These are phyloP conservation scores for Eilema caniola DNA, from an alignment of 2,888 invertebrate species.

Conservation along the genomic window DNA sequence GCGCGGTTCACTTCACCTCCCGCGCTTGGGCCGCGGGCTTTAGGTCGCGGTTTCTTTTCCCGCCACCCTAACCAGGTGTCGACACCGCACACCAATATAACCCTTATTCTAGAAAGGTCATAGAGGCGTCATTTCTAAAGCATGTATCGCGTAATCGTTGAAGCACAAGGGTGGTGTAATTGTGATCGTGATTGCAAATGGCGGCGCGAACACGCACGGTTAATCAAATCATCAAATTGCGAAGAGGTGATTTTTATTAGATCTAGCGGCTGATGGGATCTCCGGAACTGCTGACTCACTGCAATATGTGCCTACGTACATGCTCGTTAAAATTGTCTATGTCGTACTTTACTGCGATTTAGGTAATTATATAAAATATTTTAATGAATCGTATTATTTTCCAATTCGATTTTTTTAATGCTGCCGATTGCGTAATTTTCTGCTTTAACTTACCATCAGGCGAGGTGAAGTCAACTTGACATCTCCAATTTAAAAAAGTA, in stretches of 20 bases:
- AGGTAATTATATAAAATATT: no score
- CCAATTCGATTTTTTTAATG: no score
- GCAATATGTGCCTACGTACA: neutral
- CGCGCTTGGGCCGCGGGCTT: slow-evolving; percentile 72
- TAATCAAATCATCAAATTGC: slow-evolving; percentile 74
- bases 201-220: slow-evolving; percentile 72
- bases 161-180: slow-evolving; percentile 65
- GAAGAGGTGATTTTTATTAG: slow-evolving; percentile 57
- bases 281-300: neutral
- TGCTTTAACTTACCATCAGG: no score
- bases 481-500: no score
- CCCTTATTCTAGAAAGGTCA: slow-evolving; percentile 47
- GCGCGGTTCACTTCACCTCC: slow-evolving; percentile 71
- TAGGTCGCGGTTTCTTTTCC: slow-evolving; percentile 72
- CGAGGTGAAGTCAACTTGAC: no score
- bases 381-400: no score
- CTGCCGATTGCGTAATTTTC: no score
- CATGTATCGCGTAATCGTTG: slow-evolving; percentile 18
- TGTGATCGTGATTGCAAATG: slow-evolving; percentile 83
- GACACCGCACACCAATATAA: slow-evolving; percentile 49
- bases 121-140: slow-evolving; percentile 17
- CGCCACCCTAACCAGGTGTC: slow-evolving; percentile 27
- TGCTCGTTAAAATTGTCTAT: no score
- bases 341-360: no score
- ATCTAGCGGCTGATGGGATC: slow-evolving; percentile 17